Evolutionary conservation across 2,888 invertebrate genomes (phyloP), one percentile per base, ranked within the genome.

Genomic region (Phrixothrix hirtus): DNA sequence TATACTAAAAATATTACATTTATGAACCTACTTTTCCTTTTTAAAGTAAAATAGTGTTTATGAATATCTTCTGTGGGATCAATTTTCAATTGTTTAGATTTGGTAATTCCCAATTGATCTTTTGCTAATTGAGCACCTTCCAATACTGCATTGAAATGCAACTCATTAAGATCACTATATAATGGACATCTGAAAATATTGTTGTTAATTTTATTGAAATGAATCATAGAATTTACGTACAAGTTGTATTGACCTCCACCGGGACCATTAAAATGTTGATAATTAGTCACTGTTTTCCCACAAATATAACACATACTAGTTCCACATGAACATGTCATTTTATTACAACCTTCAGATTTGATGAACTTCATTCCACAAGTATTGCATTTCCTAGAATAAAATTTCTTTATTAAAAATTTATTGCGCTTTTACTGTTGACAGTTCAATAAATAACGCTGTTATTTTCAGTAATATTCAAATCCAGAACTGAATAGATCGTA

Each of bases 231-330:
- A 35, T 37, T 2, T 7, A 43, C 50, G 38, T 27, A 50, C 50
- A 45, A 15, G 27, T 37, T 6, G 4, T n/a, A 27, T 17, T 27
- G 15, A n/a, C 31, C 32, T 21, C 53, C 53, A 10, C 50, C 55
- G 1, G 36, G 32, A 6, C 50, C 45, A 35, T 50, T 55, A 14
- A 82, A 82, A 68, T 82, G 82, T 9, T 62, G 60, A 64, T 82
- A 82, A 55, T 73, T 75, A 4, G 69, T 72, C 27, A 78, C 70
- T 13, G 71, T 63, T 39, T 69, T 55, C 4, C 75, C 70, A 62
- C 80, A 80, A 3, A 78, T 48, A 60, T 80, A 80, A 55, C 80
- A 80, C 70, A 74, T 76, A 14, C 67, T 66, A 5, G 75, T 74
- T 7, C 79, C 79, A 61, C 74, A 77, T 3, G 64, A 47, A 56